A percentile compares a stretch with the other conserved stretches of the same genome.
These are phyloP conservation scores for Leptobrachium leishanense DNA, from an alignment of 2,113 vertebrate genomes.

Conservation along the genomic window DNA sequence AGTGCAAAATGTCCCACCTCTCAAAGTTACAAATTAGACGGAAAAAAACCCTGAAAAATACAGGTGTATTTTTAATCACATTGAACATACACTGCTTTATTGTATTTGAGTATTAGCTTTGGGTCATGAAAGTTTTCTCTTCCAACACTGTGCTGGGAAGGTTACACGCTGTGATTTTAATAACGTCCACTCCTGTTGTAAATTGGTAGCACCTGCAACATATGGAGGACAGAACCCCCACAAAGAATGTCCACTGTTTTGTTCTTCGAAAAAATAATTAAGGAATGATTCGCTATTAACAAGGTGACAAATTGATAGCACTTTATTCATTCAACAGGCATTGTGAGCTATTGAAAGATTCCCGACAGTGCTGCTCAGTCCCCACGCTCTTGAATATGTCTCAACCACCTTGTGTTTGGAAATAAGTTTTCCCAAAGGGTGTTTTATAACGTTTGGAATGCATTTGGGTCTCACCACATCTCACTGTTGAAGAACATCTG, in stretches of 20 bases:
- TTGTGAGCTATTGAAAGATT: conserved; percentile 39
- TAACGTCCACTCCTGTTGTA: conserved; percentile 49
- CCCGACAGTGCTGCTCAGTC: conserved; percentile 25
- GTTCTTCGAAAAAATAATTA: conserved; percentile 50
- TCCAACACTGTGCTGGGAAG: conserved; percentile 27
- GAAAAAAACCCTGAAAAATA: conserved; percentile 12
- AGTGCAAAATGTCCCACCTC: not conserved
- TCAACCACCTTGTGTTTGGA: conserved; percentile 38
- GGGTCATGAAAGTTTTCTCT: conserved; percentile 42
- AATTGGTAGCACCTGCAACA: conserved; percentile 51
- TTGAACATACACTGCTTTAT: conserved; percentile 43
- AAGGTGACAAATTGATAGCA: conserved; percentile 50
- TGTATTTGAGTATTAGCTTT: conserved; percentile 45
- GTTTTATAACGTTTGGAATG: conserved; percentile 34
- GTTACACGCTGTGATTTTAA: conserved; percentile 47
- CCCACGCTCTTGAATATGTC: conserved; percentile 43
- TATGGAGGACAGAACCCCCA: conserved; percentile 49
- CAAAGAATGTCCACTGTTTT: conserved; percentile 49
- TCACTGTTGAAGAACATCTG: conserved; percentile 16
- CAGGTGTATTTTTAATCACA: conserved; percentile 49
- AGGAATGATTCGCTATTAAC: conserved; percentile 45
- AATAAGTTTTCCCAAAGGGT: conserved; percentile 27
- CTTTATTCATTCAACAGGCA: conserved; percentile 44
- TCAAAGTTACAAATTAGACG: not conserved
- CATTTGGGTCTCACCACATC: not conserved